A percentile compares a stretch with the other conserved stretches of the same genome.
Evolutionary conservation across 2,113 vertebrate species (phyloP).

Genomic region (Dryoscopus gambensis): DNA sequence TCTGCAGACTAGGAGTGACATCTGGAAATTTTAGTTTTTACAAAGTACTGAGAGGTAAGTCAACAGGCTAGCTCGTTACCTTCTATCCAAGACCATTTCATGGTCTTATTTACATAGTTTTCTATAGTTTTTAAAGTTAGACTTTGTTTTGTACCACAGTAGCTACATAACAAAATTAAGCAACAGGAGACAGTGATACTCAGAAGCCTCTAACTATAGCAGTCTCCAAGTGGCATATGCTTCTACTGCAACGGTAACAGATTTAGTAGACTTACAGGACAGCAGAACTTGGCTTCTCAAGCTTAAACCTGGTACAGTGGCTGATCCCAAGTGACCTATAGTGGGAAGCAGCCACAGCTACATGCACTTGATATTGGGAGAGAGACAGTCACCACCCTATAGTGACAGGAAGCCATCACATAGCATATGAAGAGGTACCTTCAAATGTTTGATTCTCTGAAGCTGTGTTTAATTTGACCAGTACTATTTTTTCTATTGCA

Average conservation of each 20-base stretch:
- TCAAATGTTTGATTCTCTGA: not conserved
- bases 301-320: not conserved
- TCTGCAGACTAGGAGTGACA: not conserved
- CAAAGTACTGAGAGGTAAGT: not conserved
- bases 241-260: not conserved
- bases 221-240: not conserved
- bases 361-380: not conserved
- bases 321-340: not conserved
- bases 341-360: not conserved
- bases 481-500: not conserved
- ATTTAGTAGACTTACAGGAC: not conserved
- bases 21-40: not conserved
- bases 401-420: not conserved
- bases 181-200: not conserved
- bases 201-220: not conserved
- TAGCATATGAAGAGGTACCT: not conserved
- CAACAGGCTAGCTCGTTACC: not conserved
- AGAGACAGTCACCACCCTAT: not conserved
- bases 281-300: not conserved
- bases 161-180: not conserved
- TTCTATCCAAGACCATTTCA: not conserved
- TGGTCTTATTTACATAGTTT: not conserved
- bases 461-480: not conserved
- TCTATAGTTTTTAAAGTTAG: not conserved
- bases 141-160: not conserved